Percentiles rank a stretch among this genome's conserved stretches.
phyloP scores from a whole-genome alignment of 1,140 invertebrate species.

The Phymastichus coffea region DNA sequence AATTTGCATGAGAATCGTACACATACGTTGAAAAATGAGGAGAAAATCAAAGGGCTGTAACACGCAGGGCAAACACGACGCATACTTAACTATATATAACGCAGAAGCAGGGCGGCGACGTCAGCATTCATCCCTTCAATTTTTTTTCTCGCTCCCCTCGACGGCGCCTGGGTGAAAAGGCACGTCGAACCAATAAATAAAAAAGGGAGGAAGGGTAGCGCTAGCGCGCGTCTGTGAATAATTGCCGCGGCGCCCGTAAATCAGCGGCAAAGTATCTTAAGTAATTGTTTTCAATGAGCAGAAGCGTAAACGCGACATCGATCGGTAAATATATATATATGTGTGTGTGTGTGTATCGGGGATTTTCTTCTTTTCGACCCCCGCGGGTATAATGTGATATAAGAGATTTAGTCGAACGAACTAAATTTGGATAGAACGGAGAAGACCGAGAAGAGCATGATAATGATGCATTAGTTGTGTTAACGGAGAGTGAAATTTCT shows the following conservation, averaged over 20 bases:
- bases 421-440: no score
- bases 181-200: slow-evolving; percentile 26
- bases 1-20: background rate
- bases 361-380: no score
- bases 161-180: slow-evolving; percentile 14
- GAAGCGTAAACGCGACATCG: background rate
- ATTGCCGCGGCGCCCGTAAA: slow-evolving; percentile 25
- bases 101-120: background rate
- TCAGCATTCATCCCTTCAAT: background rate
- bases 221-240: slow-evolving; percentile 22
- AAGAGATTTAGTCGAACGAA: no score
- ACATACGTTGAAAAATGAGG: background rate
- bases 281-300: slow-evolving; percentile 27
- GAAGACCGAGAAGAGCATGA: no score
- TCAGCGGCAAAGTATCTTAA: slow-evolving; percentile 28
- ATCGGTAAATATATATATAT: no score
- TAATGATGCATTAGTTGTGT: no score
- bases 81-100: background rate
- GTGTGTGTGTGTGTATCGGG: no score
- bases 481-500: no score
- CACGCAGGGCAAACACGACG: background rate
- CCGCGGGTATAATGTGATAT: no score
- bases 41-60: background rate
- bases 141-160: background rate
- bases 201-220: background rate